Evolutionary conservation across 1,140 invertebrate genomes (phyloP).

Genomic region (Diuraphis noxia): DNA sequence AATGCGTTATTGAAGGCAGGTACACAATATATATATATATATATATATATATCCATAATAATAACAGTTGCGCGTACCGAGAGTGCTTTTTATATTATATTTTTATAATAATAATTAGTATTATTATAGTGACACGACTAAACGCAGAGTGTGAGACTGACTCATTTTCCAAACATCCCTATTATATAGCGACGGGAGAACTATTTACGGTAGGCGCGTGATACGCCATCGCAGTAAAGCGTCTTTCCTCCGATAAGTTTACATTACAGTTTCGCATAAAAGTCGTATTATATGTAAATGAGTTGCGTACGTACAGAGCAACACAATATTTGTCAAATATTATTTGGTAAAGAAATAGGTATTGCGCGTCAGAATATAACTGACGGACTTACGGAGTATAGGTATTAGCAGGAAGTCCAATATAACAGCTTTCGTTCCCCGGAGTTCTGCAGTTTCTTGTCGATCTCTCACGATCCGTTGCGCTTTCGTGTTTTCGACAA

Average conservation of each 20-base stretch:
- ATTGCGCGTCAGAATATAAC: not conserved
- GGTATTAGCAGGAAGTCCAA: not conserved
- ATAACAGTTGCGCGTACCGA: not conserved
- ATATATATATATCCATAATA: too few relatives aligned
- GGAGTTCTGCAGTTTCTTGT: not conserved
- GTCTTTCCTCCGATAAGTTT: not conserved
- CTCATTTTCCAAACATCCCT: conserved; percentile 39
- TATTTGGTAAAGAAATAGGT: not conserved
- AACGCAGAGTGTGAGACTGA: not conserved
- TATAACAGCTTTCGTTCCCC: not conserved
- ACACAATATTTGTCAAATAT: not conserved
- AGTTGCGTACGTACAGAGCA: not conserved
- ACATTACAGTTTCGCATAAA: not conserved
- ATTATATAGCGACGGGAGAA: not conserved
- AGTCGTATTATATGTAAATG: not conserved
- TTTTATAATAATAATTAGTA: not conserved
- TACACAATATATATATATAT: too few relatives aligned
- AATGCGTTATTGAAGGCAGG: not conserved
- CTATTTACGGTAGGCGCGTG: not conserved
- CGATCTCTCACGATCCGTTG: not conserved
- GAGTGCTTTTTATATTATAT: not conserved
- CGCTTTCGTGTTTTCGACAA: not conserved
- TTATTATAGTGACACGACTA: not conserved
- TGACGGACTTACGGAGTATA: not conserved
- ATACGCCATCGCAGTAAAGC: not conserved